A percentile compares a stretch with the other conserved stretches of the same genome.
phyloP scores from a whole-genome alignment of 1,140 invertebrate species.

The Lordiphosa clarofinis region DNA sequence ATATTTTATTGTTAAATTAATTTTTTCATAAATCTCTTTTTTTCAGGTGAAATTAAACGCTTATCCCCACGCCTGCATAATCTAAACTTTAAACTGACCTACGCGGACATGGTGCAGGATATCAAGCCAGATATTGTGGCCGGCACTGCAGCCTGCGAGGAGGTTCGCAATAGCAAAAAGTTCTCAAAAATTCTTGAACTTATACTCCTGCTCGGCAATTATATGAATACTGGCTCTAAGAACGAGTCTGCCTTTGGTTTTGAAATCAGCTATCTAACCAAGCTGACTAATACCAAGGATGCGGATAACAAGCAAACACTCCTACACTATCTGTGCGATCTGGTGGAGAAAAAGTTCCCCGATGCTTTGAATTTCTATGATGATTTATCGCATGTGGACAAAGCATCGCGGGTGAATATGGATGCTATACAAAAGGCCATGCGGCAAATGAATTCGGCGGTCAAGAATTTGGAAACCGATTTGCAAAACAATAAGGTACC shows the following conservation, averaged over 20 bases:
- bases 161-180: slow-evolving; percentile 93
- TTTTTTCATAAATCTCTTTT: too few species aligned
- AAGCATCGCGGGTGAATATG: slow-evolving; percentile 90
- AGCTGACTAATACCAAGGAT: slow-evolving; percentile 97
- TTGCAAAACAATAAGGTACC: slow-evolving; percentile 89
- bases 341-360: slow-evolving; percentile 92
- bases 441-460: slow-evolving; percentile 91
- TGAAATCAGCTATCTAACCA: slow-evolving; percentile 97
- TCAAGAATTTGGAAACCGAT: slow-evolving; percentile 93
- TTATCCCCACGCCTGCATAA: slow-evolving; percentile 92
- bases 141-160: slow-evolving; percentile 96
- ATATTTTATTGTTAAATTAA: too few species aligned
- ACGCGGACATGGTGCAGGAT: slow-evolving; percentile 89
- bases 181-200: slow-evolving; percentile 94
- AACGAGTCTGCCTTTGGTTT: slow-evolving; percentile 97
- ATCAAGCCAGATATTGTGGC: slow-evolving; percentile 97
- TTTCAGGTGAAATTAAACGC: slow-evolving; percentile 87
- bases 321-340: slow-evolving; percentile 94
- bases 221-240: slow-evolving; percentile 95
- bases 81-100: slow-evolving; percentile 90
- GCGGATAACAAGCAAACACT: slow-evolving; percentile 95
- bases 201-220: slow-evolving; percentile 94
- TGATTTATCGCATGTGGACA: slow-evolving; percentile 92
- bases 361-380: slow-evolving; percentile 91
- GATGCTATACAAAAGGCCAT: slow-evolving; percentile 92